Evolutionary conservation across 35 echinoderm and acorn worm genomes (phyloP).

Genomic region (Diadema setosum): DNA sequence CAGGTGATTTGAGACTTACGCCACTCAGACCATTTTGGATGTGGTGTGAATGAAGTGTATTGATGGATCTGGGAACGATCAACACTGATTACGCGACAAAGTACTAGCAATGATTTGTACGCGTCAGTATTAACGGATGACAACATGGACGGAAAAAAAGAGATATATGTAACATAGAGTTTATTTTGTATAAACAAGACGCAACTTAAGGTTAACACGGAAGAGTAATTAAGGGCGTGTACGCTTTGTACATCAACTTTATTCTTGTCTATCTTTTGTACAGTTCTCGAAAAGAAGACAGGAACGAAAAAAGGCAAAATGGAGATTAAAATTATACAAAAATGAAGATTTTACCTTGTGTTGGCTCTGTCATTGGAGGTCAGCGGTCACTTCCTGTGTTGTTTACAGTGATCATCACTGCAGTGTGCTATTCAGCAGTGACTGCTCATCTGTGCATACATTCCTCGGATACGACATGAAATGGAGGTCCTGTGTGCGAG

Average conservation of each 20-base stretch:
- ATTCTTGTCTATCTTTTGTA: constrained; percentile 23
- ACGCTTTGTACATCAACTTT: neutral
- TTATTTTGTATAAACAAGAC: constrained; percentile 36
- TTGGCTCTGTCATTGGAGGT: too few relatives aligned
- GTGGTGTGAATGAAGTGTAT: neutral
- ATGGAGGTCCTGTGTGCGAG: too few relatives aligned
- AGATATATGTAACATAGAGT: neutral
- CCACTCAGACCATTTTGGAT: neutral
- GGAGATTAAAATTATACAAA: constrained; percentile 4
- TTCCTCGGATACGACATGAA: too few relatives aligned
- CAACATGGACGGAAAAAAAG: neutral
- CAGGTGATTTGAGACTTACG: neutral
- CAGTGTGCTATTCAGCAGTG: too few relatives aligned
- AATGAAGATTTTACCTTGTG: too few relatives aligned
- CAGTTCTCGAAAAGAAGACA: neutral
- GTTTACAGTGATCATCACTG: too few relatives aligned
- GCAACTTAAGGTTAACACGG: neutral
- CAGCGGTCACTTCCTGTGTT: too few relatives aligned
- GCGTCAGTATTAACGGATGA: neutral
- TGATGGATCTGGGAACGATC: neutral
- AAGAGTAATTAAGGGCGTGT: neutral
- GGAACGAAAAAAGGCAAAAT: neutral
- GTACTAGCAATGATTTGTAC: constrained; percentile 24
- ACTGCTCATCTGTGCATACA: too few relatives aligned
- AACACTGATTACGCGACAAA: neutral